phyloP scores from a whole-genome alignment of 2,797 vertebrate genomes.

The Pangasius sanitwongsei region DNA sequence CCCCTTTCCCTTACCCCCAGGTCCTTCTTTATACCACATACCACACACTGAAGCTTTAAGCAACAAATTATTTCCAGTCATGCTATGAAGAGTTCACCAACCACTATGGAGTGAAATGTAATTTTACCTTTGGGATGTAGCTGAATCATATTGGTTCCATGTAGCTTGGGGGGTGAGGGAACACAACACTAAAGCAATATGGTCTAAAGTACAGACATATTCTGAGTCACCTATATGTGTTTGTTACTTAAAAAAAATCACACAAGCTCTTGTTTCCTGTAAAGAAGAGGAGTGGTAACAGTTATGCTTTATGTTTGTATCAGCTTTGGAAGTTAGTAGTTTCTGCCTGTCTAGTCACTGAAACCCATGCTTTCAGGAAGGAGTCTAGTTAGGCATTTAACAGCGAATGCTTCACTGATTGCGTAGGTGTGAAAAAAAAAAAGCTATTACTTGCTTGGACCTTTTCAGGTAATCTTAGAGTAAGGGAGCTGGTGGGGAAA shows the following conservation, averaged over 20 bases:
- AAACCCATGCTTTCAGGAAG: neutral
- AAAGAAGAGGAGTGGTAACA: neutral
- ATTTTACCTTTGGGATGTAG: constrained; percentile 18
- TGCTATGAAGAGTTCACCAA: constrained; percentile 1
- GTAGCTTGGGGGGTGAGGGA: neutral
- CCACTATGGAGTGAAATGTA: neutral
- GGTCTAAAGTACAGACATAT: constrained; percentile 6
- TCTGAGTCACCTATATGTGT: neutral
- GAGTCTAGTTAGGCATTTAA: neutral
- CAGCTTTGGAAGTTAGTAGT: neutral
- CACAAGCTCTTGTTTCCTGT: neutral
- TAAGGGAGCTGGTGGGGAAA: neutral
- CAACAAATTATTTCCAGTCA: neutral
- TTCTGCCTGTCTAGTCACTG: constrained; percentile 22
- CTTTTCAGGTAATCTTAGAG: neutral
- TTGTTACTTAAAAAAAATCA: neutral
- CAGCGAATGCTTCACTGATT: constrained; percentile 9
- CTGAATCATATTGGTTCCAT: constrained; percentile 41
- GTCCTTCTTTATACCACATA: neutral
- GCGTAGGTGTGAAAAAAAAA: neutral
- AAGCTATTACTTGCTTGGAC: constrained; percentile 1
- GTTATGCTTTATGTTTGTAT: constrained; percentile 1
- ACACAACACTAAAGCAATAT: constrained; percentile 27
- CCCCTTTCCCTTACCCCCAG: constrained; percentile 67
- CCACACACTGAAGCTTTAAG: constrained; percentile 5